phyloP scores from a whole-genome alignment of 2,797 vertebrate species.

The Scolopax rusticola region DNA sequence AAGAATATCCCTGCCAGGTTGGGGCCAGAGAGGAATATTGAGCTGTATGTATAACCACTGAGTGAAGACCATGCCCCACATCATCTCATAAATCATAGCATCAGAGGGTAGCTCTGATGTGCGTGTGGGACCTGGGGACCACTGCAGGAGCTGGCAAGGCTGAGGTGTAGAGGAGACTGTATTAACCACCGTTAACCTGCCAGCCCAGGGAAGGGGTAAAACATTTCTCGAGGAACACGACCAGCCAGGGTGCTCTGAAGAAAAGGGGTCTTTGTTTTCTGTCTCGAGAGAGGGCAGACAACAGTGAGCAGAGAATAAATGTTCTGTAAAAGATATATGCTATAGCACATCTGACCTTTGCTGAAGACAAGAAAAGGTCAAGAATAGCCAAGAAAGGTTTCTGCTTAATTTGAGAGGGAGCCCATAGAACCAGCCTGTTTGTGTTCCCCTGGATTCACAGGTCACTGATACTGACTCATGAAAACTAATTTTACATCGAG shows the following conservation, averaged over 20 bases:
- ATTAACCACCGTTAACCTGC: background rate
- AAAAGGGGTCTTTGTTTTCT: background rate
- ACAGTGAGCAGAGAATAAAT: background rate
- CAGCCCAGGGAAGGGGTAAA: background rate
- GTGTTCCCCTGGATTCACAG: slow-evolving; percentile 12
- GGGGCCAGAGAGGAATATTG: background rate
- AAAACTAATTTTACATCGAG: background rate
- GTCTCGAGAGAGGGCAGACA: background rate
- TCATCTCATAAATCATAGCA: background rate
- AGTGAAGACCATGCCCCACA: background rate
- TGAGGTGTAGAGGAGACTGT: background rate
- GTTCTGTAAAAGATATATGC: background rate
- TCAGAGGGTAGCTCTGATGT: background rate
- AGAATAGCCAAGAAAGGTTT: slow-evolving; percentile 29
- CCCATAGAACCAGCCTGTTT: background rate
- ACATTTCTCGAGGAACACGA: background rate
- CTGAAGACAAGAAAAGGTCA: slow-evolving; percentile 47
- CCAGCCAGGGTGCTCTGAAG: background rate
- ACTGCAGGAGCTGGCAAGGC: background rate
- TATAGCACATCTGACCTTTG: slow-evolving; percentile 48
- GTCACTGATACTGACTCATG: background rate
- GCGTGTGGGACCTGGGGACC: background rate
- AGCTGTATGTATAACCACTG: fast-evolving
- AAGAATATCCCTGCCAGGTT: background rate
- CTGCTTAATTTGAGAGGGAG: slow-evolving; percentile 51